Evolutionary conservation across 53 echinoderm and acorn worm genomes (phyloP), one percentile per base, ranked within the genome.

Genomic region (Astropecten irregularis): DNA sequence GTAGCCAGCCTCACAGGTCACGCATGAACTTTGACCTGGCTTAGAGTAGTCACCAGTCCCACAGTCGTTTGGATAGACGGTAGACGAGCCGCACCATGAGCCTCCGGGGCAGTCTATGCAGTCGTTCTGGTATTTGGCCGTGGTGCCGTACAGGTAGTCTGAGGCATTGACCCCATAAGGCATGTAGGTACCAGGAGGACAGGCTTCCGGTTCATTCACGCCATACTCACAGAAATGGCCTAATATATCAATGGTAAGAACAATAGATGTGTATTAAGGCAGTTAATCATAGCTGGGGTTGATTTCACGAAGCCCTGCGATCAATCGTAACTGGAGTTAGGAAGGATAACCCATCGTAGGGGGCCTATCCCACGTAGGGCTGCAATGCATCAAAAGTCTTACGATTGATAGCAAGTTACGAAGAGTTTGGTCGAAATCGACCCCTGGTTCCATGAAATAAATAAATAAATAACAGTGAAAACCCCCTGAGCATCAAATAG

Each of bases 151-250:
- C 18, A 94, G 85, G 33, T 69, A 65, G 0, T 77, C 92, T 13
- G 82, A 76, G 66, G 51, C 25, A 46, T 96, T 77, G 9, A 89
- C 92, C 2, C 97, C 97, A 64, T 90, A 87, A 1, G 97, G 97
- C 97, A 96, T 96, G 88, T 96, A 96, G 29, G 93, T 89, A 23
- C 97, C 97, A 0, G 92, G 63, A 0, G 97, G 94, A 37, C 97
- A 96, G 9, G 76, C 83, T 10, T 82, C 85, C 1, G 97, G 97
- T 21, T 91, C 84, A 25, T 92, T 92, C 22, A 90, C 83, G 11
- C 93, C 97, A 23, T 94, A 93, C 68, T 96, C 97, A 38, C 97
- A 96, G 88, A 91, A 96, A 76, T 94, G 90, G 31, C 97, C 97
- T 96, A 59, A 14, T n/a, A n/a, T n/a, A n/a, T n/a, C n/a, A n/a